Evolutionary conservation across 2,113 vertebrate species (phyloP).

Genomic region (Nibea coibor): DNA sequence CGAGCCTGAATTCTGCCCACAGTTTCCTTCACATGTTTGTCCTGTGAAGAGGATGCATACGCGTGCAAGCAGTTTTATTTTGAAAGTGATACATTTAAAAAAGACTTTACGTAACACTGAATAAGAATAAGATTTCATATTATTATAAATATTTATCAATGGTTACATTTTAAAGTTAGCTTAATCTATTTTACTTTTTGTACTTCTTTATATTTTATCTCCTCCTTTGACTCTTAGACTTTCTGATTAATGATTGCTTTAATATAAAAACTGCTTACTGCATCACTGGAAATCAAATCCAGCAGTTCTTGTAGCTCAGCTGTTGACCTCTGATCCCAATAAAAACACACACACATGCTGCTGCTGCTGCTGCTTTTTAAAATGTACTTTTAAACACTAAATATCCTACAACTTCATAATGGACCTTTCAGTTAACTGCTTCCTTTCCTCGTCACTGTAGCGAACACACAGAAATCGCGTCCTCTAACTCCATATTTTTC

Average conservation of each 20-base stretch:
- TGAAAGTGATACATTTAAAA: background rate
- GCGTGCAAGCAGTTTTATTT: background rate
- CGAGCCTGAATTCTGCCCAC: conserved; percentile 72
- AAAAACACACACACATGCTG: background rate
- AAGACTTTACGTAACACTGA: background rate
- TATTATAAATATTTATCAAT: background rate
- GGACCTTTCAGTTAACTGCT: background rate
- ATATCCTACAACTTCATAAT: background rate
- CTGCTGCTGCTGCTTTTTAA: background rate
- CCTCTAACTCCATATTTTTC: background rate
- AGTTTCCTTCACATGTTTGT: conserved; percentile 84
- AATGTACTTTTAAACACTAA: background rate
- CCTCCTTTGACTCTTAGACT: background rate
- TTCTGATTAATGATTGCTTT: background rate
- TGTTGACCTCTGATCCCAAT: no score
- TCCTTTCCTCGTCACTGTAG: background rate
- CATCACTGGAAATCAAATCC: background rate
- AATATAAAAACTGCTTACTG: background rate
- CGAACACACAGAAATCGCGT: background rate
- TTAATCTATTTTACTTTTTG: background rate
- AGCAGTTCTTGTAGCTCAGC: background rate
- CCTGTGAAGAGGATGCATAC: conserved; percentile 38
- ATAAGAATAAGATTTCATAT: background rate
- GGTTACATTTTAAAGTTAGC: no score
- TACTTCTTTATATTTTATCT: background rate